Evolutionary conservation across 2,797 vertebrate species (phyloP).

Genomic region (Crotalus adamanteus): DNA sequence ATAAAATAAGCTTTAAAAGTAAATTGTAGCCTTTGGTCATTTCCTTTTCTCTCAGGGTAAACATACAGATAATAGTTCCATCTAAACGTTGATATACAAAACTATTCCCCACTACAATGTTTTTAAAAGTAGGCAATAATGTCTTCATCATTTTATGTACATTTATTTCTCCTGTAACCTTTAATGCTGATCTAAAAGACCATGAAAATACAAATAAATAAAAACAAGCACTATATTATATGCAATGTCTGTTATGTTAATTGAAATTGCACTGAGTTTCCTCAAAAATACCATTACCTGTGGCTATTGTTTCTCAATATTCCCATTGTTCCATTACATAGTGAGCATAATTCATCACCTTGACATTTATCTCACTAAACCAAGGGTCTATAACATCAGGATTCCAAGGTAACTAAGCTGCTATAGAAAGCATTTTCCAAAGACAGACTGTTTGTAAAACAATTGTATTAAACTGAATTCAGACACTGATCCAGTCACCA

Average conservation of each 20-base stretch:
- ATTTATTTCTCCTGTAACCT: background rate
- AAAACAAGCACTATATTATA: background rate
- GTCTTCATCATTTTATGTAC: background rate
- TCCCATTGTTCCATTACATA: background rate
- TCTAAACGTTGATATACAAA: background rate
- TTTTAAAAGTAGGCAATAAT: slow-evolving; percentile 6
- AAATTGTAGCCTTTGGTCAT: background rate
- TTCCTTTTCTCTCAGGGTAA: background rate
- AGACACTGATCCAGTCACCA: background rate
- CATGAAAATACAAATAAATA: background rate
- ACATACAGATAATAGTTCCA: slow-evolving; percentile 7
- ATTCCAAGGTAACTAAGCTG: background rate
- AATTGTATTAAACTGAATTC: background rate
- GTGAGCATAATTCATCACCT: background rate
- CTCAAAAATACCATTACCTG: background rate
- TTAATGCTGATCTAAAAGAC: background rate
- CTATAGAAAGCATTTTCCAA: background rate
- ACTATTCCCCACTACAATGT: background rate
- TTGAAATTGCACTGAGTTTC: background rate
- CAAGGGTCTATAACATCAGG: background rate
- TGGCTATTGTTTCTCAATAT: background rate
- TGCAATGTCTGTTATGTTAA: background rate
- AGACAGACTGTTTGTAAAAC: background rate
- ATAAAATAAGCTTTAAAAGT: background rate
- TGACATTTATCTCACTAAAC: background rate